phyloP scores from a whole-genome alignment of 2,888 invertebrate species.

The Lamproptera curius region DNA sequence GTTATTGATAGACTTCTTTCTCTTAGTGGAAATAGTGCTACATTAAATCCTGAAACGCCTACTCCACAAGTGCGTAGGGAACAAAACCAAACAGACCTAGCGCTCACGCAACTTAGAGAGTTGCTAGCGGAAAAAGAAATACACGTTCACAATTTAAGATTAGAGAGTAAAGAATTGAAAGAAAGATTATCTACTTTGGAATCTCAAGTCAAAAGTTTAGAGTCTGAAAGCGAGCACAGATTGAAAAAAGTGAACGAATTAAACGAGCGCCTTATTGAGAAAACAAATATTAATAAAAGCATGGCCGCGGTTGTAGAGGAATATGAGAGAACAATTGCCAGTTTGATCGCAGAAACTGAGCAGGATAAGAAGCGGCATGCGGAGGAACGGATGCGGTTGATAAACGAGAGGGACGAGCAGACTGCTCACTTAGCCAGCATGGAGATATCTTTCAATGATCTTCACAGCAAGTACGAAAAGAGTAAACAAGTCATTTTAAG shows the following conservation, averaged over 20 bases:
- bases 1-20: conserved; percentile 72
- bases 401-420: conserved; percentile 79
- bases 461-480: conserved; percentile 82
- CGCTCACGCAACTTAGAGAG: conserved; percentile 65
- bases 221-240: conserved; percentile 51
- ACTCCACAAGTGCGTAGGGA: conserved; percentile 40
- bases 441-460: conserved; percentile 80
- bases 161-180: conserved; percentile 67
- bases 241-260: conserved; percentile 56
- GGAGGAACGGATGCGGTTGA: conserved; percentile 70
- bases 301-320: conserved; percentile 85
- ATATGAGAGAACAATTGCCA: conserved; percentile 88
- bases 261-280: conserved; percentile 57
- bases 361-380: conserved; percentile 80
- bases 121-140: conserved; percentile 76
- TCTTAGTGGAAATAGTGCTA: conserved; percentile 56
- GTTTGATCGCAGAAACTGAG: conserved; percentile 84
- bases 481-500: conserved; percentile 79
- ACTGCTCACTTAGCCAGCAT: conserved; percentile 79
- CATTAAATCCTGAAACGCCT: conserved; percentile 42
- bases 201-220: conserved; percentile 54
- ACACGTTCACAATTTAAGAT: conserved; percentile 68
- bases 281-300: conserved; percentile 68
- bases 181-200: conserved; percentile 61
- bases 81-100: conserved; percentile 54